A percentile compares a stretch with the other conserved stretches of the same genome.
Conservation (phyloP, 2,888 invertebrate species). For the Ernsta delagoae region DNA sequence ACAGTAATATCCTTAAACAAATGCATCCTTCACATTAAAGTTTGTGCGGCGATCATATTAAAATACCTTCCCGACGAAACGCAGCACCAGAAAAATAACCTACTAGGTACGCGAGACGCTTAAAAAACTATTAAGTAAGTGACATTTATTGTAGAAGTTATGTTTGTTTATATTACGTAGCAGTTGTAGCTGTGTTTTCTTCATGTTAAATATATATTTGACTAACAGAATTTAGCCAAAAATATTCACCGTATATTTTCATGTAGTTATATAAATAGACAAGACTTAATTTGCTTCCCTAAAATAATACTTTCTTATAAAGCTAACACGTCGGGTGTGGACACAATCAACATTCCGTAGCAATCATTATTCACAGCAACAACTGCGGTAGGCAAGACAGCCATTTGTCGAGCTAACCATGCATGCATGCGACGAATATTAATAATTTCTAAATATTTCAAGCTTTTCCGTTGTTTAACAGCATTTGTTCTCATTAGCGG, state of each 20-base stretch:
- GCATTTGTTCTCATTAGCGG: background rate
- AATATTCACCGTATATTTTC: background rate
- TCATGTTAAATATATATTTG: no score
- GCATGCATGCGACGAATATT: constrained; percentile 36
- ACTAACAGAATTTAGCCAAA: background rate
- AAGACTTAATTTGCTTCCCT: constrained; percentile 13
- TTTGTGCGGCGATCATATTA: no score
- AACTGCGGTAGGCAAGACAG: constrained; percentile 39
- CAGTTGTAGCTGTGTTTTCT: no score
- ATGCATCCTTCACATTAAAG: no score
- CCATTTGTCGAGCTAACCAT: constrained; percentile 41
- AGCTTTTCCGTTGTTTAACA: constrained; percentile 25
- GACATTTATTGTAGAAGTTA: no score
- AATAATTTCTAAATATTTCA: constrained; percentile 29
- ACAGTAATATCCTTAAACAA: no score
- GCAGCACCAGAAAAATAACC: no score
- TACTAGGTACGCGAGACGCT: no score
- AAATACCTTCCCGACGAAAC: no score
- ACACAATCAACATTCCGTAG: constrained; percentile 44
- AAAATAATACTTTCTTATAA: constrained; percentile 28
- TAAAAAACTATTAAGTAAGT: no score
- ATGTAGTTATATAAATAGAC: background rate
- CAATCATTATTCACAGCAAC: constrained; percentile 46
- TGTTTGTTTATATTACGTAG: no score
- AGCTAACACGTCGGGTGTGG: constrained; percentile 40